Evolutionary conservation across 2,797 vertebrate species (phyloP), one percentile per base, ranked within the genome.

Genomic region (Moxostoma hubbsi): DNA sequence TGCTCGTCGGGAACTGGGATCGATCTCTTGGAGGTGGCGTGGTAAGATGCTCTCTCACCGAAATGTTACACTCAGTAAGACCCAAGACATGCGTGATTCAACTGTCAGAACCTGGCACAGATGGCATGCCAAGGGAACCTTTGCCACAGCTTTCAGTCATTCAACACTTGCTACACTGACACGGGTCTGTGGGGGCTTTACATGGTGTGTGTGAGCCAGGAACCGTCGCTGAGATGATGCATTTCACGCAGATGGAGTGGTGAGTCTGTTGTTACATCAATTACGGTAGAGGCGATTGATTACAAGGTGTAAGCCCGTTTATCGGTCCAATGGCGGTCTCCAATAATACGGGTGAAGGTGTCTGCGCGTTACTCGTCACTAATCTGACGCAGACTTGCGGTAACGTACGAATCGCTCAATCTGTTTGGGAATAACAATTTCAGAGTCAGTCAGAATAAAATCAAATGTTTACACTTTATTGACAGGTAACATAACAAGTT

Each of bases 91-190:
- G 24, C 24, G 24, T 12, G 12, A 9, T 13, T n/a, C 51, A 9
- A 24, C 13, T 18, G 15, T 13, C 77, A 99, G 98, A 99, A 96
- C 82, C 91, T 99, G 90, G 98, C 97, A 7, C 98, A 98, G 93
- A 93, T 95, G 88, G 93, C 96, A 11, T 98, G 96, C 76, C 97
- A 97, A 18, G 94, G 95, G 58, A 98, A 94, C 89, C 90, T 99
- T 77, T 99, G 97, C 87, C 97, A 99, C 88, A 99, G 98, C 85
- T 99, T 99, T 92, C 97, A 98, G 91, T 99, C 97, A 80, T 99
- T 99, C 91, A 98, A 99, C 86, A 99, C 98, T 24, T 99, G 97
- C 85, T 99, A 99, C 87, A 99, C 98, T 0, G 98, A 99, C 85
- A 99, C 98, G 0, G 97, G 98, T 16, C 89, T 99, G 45, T 99